Evolutionary conservation across 2,888 invertebrate species (phyloP), one percentile per base, ranked within the genome.

Genomic region (Seira musarum): DNA sequence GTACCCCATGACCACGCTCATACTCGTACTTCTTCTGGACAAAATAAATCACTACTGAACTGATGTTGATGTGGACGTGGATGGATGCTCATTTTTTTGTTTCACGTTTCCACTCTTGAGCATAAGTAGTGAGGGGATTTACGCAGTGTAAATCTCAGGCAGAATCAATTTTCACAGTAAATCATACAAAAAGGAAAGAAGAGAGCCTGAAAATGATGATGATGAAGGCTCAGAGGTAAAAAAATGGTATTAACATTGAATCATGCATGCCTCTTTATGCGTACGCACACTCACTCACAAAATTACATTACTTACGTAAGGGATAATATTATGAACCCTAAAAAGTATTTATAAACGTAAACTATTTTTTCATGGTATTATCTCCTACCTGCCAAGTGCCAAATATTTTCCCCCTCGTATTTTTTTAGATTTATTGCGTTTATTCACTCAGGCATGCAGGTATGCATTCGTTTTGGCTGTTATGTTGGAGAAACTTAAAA

Each of bases 361-460:
- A n/a, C n/a, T n/a, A n/a, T 79, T 46, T 46, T 79, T 79, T 78
- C 78, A 72, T 64, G 69, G 80, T 69, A 74, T 80, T 80, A 80
- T 80, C 79, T 79, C 74, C 46, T 80, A 80, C 80, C 80, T 80
- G 80, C 80, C 80, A 80, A 80, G 80, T 80, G 80, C 80, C 80
- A 80, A 73, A 80, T 80, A 80, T 73, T 73, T 74, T 65, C 68
- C 80, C 80, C 80, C 35, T 69, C n/a, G n/a, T n/a, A 61, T 67
- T 40, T 49, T 35, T 64, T 68, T 80, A 74, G 80, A 80, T 80
- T 80, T 80, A 80, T 80, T 72, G 57, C 72, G 68, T 67, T 80
- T 74, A 74, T 69, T 80, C 73, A 79, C 53, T 69, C 80, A 74
- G 21, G 67, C 67, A 67, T 61, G 66, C 71, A 71, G 60, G 65